Base-by-base conservation (phyloP, 2,113 vertebrate genomes). In the Euleptes europaea region DNA sequence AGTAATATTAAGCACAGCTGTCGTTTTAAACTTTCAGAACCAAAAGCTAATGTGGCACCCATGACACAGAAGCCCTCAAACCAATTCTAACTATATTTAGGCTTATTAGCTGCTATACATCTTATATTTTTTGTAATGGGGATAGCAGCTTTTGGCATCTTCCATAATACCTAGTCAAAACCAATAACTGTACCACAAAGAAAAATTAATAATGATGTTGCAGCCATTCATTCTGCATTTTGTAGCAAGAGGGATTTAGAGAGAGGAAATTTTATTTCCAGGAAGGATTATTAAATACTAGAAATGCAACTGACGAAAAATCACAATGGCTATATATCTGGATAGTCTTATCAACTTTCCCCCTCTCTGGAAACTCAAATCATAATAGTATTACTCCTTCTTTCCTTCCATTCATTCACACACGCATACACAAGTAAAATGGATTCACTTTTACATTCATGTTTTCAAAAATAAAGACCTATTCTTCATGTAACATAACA, bases 121-220 rank as follows among this genome's bases (percentile, higher is more conserved):
- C 60, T 63, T 63, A 26, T 6, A 60, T 63, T 63, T 63, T 23
- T 28, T 26, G 28, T 28, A 28, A 10, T 63, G 7, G 26, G 26
- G 60, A 63, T 63, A 63, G 60, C 15, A 57, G 19, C 15, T 57
- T 19, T 57, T 17, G 5, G 17, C 26, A 2, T 63, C 60, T 63
- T 63, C 23, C 60, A 21, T 63, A 28, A 23, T 2, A 84, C 57
- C 84, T 85, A 54, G 23, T 21, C 44, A 38, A 51, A 67, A 6
- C 44, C 60, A 54, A 42, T 28, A 74, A 87, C 57, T 54, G 81
- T 40, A 88, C 26, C 23, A 63, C 71, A 72, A 65, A 11, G 33
- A 86, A 88, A 44, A 86, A 84, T 17, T 51, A 88, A 88, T 73
- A 75, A 88, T 67, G 40, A 82, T 88, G 35, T 85, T 44, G 86